phyloP scores from a whole-genome alignment of 2,113 vertebrate species.

The Salvelinus namaycush region DNA sequence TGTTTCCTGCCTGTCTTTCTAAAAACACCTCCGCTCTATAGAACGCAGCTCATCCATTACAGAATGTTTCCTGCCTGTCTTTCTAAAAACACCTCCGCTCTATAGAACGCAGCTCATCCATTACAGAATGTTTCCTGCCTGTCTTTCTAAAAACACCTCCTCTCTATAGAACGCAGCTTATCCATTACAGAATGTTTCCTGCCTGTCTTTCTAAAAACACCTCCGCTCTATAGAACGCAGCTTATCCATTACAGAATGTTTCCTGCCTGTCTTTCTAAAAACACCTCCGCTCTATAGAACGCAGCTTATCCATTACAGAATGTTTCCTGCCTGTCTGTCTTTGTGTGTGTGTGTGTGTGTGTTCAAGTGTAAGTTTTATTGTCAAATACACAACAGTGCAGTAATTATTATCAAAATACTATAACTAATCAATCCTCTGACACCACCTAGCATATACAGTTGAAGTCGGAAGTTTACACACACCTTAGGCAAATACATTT shows the following conservation, averaged over 20 bases:
- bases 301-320: not conserved
- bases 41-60: not conserved
- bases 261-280: conserved; percentile 53
- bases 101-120: not conserved
- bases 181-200: not conserved
- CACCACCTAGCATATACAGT: no score
- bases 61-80: conserved; percentile 13
- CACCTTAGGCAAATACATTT: no score
- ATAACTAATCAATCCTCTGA: no score
- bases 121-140: not conserved
- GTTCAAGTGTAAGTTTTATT: not conserved
- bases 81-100: conserved; percentile 43
- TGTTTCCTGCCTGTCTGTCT: not conserved
- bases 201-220: conserved; percentile 51
- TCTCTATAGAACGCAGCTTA: not conserved
- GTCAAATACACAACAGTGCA: no score
- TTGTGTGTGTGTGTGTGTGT: not conserved
- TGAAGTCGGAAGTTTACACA: no score
- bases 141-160: conserved; percentile 51
- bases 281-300: conserved; percentile 23
- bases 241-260: not conserved
- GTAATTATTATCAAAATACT: no score
- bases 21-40: conserved; percentile 32
- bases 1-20: conserved; percentile 44
- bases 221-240: conserved; percentile 13